Base-by-base conservation (phyloP, 2,888 invertebrate species). In the Oscheius myriophilus region DNA sequence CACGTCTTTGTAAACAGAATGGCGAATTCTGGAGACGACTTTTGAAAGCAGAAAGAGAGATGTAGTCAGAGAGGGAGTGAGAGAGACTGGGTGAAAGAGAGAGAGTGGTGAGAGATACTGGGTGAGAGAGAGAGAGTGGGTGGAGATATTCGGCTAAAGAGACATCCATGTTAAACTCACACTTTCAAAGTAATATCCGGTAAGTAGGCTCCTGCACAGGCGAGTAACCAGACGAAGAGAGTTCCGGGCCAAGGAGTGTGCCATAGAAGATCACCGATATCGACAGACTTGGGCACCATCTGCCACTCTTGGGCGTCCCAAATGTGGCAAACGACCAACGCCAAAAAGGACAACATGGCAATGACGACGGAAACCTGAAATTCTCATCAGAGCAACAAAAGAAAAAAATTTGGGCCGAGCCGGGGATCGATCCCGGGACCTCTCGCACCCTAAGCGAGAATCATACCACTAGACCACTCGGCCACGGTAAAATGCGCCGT, bases 141-240 rank as follows among this genome's bases (percentile, higher is more conserved):
- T n/a, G n/a, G n/a, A n/a, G n/a, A n/a, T n/a, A n/a, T n/a, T n/a
- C n/a, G n/a, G 33, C 33, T 23, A 33, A n/a, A 14, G 26, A 18
- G 26, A 25, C 26, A 25, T 14, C 9, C 2, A 25, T 21, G 21
- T 6, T 4, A 21, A 53, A 23, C 54, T 12, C 33, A 54, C 54
- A 43, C 43, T 43, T 58, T 58, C 12, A 58, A 58, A 16, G 58
- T 45, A 23, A 58, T 25, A 21, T 58, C 58, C 4, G 58, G 58
- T 23, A 58, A 45, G 18, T 43, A 23, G 25, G 58, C 25, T 4
- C 43, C 43, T 18, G 26, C 26, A 2, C 41, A 12, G 7, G 45
- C 43, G 9, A 55, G 54, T 2, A 49, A 2, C 16, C 21, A 23
- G 4, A 65, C 9, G 49, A 63, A 49, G 33, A 53, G 18, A 2